A percentile compares a stretch with the other conserved stretches of the same genome.
These are phyloP conservation scores for Tetragnatha versicolor DNA, from an alignment of 1,140 invertebrate genomes.

Conservation along the genomic window DNA sequence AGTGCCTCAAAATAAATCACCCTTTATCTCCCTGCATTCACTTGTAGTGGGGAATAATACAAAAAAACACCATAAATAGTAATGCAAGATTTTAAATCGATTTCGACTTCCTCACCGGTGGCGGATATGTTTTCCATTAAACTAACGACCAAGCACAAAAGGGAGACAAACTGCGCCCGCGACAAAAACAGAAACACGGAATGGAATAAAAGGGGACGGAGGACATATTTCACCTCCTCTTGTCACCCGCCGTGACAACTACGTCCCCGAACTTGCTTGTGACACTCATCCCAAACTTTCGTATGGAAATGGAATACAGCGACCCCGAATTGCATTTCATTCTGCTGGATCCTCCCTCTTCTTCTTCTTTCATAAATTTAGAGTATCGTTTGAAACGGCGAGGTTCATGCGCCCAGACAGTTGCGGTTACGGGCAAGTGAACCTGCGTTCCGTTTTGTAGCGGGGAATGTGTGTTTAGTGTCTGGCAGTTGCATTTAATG, in stretches of 20 bases:
- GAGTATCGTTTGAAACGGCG: constrained; percentile 11
- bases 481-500: constrained; percentile 17
- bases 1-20: too few relatives aligned
- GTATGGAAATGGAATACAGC: constrained; percentile 24
- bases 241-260: background rate
- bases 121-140: too few relatives aligned
- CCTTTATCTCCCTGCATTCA: too few relatives aligned
- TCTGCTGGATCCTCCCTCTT: background rate
- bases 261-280: constrained; percentile 14
- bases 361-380: constrained; percentile 17
- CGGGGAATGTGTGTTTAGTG: constrained; percentile 6
- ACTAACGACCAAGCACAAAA: too few relatives aligned
- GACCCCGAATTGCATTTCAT: constrained; percentile 18
- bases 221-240: constrained; percentile 4
- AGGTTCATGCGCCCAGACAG: background rate
- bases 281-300: constrained; percentile 20
- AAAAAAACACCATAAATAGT: too few relatives aligned
- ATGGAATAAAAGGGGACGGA: constrained; percentile 2
- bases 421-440: constrained; percentile 7
- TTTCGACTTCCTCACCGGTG: too few relatives aligned
- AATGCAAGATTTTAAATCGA: too few relatives aligned
- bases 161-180: constrained; percentile 11
- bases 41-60: too few relatives aligned
- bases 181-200: constrained; percentile 3
- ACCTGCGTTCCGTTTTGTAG: constrained; percentile 5